Evolutionary conservation across 2,113 vertebrate species (phyloP), one percentile per base, ranked within the genome.

Genomic region (Empidonax alnorum): DNA sequence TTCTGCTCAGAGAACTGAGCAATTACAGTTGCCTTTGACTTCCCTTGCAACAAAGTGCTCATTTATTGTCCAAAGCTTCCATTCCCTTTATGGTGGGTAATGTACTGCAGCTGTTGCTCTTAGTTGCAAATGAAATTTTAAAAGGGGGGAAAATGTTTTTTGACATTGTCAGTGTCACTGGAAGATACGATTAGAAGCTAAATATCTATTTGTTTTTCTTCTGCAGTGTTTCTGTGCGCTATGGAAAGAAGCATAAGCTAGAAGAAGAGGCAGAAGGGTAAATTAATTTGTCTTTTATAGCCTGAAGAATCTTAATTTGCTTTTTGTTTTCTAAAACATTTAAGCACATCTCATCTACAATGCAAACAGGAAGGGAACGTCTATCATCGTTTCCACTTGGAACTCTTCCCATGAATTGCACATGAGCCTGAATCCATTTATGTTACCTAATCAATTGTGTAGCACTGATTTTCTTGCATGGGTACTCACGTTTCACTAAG

Each of bases 201-300:
- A 74, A 61, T 84, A 80, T 68, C 37, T 27, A 7, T 66, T 59
- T 44, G 31, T 27, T 82, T 87, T 94, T 87, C 47, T 86, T 91
- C 92, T 62, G 19, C 94, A 98, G 98, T 53, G 66, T 84, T 72
- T 83, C 96, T 37, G 42, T 84, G 76, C 91, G 76, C 72, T 94
- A 91, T 93, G 96, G 96, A 95, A 98, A 95, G 96, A 98, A 98
- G 92, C 98, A 98, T 96, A 97, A 97, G 62, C 91, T 97, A 63
- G 97, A 98, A 93, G 96, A 96, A 28, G 97, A 97, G 50, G 94
- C 96, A 2, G 97, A 98, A 63, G 97, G 98, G 98, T 98, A 97
- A 98, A 98, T 96, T 92, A 56, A 27, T 84, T 93, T 86, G 82
- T 75, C 49, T 66, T 76, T 75, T 65, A 11, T 84, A 49, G 50